phyloP scores from a whole-genome alignment of 2,113 vertebrate species.

The Xenopus tropicalis region DNA sequence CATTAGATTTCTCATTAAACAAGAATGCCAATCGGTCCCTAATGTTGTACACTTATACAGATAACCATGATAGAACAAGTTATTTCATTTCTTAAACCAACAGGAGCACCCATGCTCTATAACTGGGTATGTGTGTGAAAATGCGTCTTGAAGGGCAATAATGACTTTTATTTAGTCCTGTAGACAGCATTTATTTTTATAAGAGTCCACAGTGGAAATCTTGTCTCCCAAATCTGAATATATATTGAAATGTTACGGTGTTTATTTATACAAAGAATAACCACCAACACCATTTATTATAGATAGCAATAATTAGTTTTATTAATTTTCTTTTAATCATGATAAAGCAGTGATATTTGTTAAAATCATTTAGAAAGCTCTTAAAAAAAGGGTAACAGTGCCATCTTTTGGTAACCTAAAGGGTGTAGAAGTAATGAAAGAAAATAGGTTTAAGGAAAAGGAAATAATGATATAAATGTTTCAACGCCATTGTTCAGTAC shows the following conservation, averaged over 20 bases:
- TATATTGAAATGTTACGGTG: constrained; percentile 11
- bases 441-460: background rate
- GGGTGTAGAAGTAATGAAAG: background rate
- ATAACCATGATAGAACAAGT: no score
- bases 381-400: background rate
- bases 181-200: background rate
- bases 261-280: constrained; percentile 21
- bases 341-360: background rate
- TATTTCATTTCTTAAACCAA: no score
- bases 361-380: background rate
- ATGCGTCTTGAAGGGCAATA: background rate
- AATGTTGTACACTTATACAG: no score
- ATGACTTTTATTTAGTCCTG: background rate
- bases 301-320: constrained; percentile 36
- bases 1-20: no score
- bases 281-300: constrained; percentile 33
- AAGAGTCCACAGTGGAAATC: background rate
- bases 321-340: constrained; percentile 35
- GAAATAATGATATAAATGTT: background rate
- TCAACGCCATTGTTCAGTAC: background rate
- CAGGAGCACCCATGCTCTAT: no score
- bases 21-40: no score
- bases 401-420: constrained; percentile 15
- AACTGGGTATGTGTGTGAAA: background rate
- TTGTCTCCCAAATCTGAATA: background rate